Base-by-base conservation (phyloP, 2,113 vertebrate genomes). In the Osmerus eperlanus region DNA sequence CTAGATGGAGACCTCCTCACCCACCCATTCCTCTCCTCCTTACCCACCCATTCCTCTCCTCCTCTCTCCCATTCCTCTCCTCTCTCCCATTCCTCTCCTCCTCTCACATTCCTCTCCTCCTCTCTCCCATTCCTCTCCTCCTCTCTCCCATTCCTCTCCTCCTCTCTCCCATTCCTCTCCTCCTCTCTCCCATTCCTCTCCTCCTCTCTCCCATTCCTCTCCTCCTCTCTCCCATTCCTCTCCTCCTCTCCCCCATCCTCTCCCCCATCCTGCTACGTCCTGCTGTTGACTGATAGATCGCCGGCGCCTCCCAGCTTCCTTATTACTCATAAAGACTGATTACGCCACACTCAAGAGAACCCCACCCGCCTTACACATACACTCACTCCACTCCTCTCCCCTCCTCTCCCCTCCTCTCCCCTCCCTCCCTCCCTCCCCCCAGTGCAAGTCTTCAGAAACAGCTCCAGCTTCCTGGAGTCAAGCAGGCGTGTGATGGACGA, bases 311-410 rank as follows among this genome's bases (percentile, higher is more conserved):
- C 12, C 61, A 53, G 58, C 72, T 69, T 82, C 71, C 75, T 72
- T 85, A 88, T 81, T 77, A 86, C 84, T 89, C 89, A 90, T 86
- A 90, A 89, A 91, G 86, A 89, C 76, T 84, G 81, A 88, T 88
- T 85, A 87, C 56, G 69, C 68, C 64, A 58, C 78, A 83, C 86
- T 82, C 80, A 78, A 87, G 73, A 36, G 28, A 9, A 9, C 70
- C 54, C 68, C 56, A 76, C 84, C 65, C 41, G 41, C 41, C 41
- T 47, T 47, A 11, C 41, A 47, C 41, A 36, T 36, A 36, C 32
- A 36, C 32, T 36, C 32, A 36, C 32, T 36, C 32, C 32, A 0
- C 32, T 36, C 32, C 41, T 12, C 32, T 8, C 7, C 32, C 1
- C 5, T 6, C 32, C 32, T 8, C 32, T 4, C 7, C 32, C 4